These are phyloP conservation scores for Chironomus tentans DNA, from an alignment of 2,888 invertebrate genomes.

Conservation along the genomic window DNA sequence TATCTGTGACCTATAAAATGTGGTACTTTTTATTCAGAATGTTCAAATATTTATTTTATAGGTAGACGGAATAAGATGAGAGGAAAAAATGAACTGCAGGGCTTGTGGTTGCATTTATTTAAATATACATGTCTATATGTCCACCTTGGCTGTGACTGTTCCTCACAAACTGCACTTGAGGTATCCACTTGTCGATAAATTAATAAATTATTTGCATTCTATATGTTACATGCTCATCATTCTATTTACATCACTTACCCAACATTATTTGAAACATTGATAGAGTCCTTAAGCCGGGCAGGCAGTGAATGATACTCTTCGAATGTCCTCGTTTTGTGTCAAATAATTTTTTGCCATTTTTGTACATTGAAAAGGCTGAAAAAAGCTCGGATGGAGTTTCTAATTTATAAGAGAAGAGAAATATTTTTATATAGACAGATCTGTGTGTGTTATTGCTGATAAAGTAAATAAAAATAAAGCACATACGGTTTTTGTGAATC, in stretches of 20 bases:
- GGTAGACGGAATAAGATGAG: neutral
- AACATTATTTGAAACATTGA: conserved; percentile 29
- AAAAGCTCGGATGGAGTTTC: conserved; percentile 7
- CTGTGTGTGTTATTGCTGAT: too few species aligned
- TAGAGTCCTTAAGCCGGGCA: conserved; percentile 24
- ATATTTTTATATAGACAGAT: neutral
- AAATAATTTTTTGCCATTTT: conserved; percentile 28
- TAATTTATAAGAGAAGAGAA: neutral
- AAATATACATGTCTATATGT: too few species aligned
- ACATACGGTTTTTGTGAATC: neutral
- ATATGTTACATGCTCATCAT: too few species aligned
- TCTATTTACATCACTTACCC: conserved; percentile 25
- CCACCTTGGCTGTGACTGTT: too few species aligned
- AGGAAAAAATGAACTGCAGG: neutral
- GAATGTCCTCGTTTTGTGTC: conserved; percentile 20
- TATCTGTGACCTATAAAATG: neutral
- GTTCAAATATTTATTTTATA: neutral
- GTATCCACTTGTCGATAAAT: too few species aligned
- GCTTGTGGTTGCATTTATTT: too few species aligned
- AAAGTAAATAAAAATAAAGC: neutral
- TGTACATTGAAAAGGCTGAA: conserved; percentile 27
- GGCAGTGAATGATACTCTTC: conserved; percentile 14
- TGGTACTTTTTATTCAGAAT: neutral
- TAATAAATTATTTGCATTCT: too few species aligned
- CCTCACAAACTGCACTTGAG: too few species aligned